Percentiles rank a stretch among this genome's conserved stretches.
Evolutionary conservation across 2,113 vertebrate genomes (phyloP).

Genomic region (Ceuthmochares aereus): DNA sequence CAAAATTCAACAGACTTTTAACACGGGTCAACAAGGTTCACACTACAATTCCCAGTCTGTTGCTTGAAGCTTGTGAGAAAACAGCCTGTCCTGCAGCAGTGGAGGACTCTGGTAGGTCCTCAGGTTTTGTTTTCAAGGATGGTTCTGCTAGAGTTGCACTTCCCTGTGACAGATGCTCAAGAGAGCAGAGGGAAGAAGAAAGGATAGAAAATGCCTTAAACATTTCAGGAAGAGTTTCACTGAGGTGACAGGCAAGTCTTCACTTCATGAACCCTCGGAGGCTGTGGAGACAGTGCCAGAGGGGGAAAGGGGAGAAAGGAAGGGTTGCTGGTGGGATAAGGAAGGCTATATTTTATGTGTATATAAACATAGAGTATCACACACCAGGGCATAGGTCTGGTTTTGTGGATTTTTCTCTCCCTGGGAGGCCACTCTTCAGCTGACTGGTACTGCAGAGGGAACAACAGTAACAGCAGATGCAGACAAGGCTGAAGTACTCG

Average conservation of each 20-base stretch:
- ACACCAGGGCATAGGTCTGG: fast-evolving
- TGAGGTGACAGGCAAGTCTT: neutral
- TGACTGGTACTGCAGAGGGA: neutral
- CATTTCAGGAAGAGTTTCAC: neutral
- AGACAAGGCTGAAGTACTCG: no score
- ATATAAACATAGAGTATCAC: neutral
- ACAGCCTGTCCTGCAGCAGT: neutral
- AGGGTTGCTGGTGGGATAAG: neutral
- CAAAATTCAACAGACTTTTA: neutral
- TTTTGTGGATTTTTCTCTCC: neutral
- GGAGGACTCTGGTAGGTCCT: neutral
- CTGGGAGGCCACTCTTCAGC: neutral
- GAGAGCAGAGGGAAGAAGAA: neutral
- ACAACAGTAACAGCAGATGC: no score
- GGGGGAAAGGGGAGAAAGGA: neutral
- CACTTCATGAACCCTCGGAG: neutral
- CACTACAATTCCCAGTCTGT: neutral
- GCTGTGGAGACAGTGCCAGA: neutral
- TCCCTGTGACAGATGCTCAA: neutral
- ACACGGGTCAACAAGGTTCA: neutral
- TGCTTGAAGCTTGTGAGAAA: neutral
- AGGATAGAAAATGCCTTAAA: neutral
- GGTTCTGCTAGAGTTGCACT: neutral
- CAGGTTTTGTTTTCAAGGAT: neutral
- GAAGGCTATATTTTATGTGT: neutral